These are phyloP conservation scores for Mimachlamys varia DNA, from an alignment of 2,888 invertebrate species.

Conservation along the genomic window DNA sequence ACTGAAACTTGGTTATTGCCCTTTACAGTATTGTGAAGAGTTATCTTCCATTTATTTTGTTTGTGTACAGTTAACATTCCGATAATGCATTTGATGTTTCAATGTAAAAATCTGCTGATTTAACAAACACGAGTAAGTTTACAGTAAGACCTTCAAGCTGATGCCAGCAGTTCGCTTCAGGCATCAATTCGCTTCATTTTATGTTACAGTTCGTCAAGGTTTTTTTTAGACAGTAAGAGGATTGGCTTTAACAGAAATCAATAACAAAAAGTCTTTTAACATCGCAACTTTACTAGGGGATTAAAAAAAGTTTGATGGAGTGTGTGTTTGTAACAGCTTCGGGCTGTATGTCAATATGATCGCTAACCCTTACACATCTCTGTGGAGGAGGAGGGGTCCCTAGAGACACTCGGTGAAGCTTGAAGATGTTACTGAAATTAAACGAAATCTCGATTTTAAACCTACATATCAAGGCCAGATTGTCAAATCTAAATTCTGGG, in stretches of 20 bases:
- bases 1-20: too few relatives aligned
- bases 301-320: slow-evolving; percentile 19
- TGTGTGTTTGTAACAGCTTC: not conserved
- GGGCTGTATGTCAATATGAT: not conserved
- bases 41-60: not conserved
- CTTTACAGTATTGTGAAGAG: not conserved
- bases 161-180: too few relatives aligned
- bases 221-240: not conserved
- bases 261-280: not conserved
- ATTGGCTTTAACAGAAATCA: not conserved
- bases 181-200: not conserved
- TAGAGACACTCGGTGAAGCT: not conserved
- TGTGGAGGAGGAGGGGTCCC: not conserved
- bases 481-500: not conserved
- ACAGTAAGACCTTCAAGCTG: not conserved
- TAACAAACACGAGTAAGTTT: not conserved
- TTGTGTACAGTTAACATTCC: not conserved
- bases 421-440: not conserved
- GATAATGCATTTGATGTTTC: not conserved
- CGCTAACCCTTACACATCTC: not conserved
- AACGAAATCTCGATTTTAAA: not conserved
- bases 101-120: not conserved
- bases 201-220: not conserved
- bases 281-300: not conserved
- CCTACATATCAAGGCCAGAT: not conserved